Conservation (phyloP, 2,797 vertebrate species). For the Lepidocolaptes lacrymiger region DNA sequence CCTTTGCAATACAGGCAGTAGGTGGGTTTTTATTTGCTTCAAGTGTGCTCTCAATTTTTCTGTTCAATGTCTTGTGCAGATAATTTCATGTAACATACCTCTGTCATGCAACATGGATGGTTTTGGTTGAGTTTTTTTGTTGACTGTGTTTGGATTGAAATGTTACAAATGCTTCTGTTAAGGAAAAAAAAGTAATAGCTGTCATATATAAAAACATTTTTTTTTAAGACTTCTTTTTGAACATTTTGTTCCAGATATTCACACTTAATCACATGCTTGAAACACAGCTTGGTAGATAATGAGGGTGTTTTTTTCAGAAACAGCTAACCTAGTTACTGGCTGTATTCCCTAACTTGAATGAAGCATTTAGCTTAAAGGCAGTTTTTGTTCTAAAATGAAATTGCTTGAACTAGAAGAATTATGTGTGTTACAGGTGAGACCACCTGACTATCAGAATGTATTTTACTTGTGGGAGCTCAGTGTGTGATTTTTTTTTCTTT, state of each 20-base stretch:
- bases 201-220: background rate
- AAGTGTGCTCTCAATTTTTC: background rate
- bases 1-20: background rate
- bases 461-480: background rate
- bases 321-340: background rate
- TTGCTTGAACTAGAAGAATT: background rate
- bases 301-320: background rate
- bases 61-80: background rate
- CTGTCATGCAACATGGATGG: background rate
- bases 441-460: background rate
- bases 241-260: background rate
- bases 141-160: background rate
- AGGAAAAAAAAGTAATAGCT: background rate
- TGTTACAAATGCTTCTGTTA: background rate
- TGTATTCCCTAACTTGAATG: background rate
- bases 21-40: background rate
- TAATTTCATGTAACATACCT: background rate
- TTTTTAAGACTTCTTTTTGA: background rate
- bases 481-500: background rate
- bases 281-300: background rate
- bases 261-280: conserved; percentile 14
- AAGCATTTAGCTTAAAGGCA: background rate
- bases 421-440: background rate
- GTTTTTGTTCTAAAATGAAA: background rate
- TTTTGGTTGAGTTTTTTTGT: background rate